Evolutionary conservation across 2,113 vertebrate genomes (phyloP).

Genomic region (Salvelinus fontinalis): DNA sequence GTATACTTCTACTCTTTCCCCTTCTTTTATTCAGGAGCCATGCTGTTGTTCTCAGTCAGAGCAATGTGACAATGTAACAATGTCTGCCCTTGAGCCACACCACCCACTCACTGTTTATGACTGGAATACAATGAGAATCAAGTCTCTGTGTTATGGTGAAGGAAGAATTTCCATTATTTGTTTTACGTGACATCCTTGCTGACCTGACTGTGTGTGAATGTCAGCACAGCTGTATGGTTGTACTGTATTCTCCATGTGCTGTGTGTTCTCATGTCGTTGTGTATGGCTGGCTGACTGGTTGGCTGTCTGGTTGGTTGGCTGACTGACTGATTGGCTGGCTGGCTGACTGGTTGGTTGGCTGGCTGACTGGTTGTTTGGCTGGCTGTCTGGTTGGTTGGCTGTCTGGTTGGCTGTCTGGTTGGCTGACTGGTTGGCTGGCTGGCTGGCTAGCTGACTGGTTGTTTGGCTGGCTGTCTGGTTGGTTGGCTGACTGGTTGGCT

Average conservation of each 20-base stretch:
- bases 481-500: fast-evolving
- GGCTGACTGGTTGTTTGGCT: fast-evolving
- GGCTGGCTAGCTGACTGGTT: fast-evolving
- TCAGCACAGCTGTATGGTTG: too few species aligned
- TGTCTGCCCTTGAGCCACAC: background rate
- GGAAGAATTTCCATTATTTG: too few species aligned
- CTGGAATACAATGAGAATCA: background rate
- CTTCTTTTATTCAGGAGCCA: background rate
- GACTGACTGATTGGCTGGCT: fast-evolving
- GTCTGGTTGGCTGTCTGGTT: fast-evolving
- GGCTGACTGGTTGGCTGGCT: fast-evolving
- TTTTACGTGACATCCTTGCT: too few species aligned
- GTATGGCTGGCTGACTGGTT: background rate
- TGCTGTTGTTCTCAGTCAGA: background rate
- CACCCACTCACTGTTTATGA: background rate
- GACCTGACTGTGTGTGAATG: too few species aligned
- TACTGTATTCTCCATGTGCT: too few species aligned
- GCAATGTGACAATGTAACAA: background rate
- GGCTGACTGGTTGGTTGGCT: fast-evolving
- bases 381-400: fast-evolving
- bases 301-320: fast-evolving
- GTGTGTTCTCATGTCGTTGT: background rate
- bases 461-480: fast-evolving
- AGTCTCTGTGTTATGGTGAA: too few species aligned
- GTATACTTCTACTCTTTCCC: too few species aligned